These are phyloP conservation scores for Andrena camellia DNA, from an alignment of 2,888 invertebrate species.

Conservation along the genomic window DNA sequence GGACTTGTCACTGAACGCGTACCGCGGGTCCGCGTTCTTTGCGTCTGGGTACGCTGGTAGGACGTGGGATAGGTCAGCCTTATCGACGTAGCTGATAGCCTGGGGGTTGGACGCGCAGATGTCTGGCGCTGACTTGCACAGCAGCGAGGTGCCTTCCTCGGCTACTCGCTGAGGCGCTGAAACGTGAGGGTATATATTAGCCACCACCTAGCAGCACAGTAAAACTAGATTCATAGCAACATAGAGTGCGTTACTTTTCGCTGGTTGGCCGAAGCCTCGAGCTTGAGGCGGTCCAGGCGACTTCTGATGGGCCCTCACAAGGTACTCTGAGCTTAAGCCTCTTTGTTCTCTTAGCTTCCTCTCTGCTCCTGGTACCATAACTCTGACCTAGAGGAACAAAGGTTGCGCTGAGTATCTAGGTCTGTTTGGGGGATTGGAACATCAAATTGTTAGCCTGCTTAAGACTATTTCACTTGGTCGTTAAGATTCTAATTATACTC, in stretches of 20 bases:
- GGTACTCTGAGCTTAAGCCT: constrained; percentile 86
- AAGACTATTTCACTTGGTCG: too few species aligned
- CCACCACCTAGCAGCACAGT: background rate
- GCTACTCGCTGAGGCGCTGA: constrained; percentile 78
- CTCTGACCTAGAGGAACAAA: constrained; percentile 85
- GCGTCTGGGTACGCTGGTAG: constrained; percentile 81
- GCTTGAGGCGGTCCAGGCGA: constrained; percentile 81
- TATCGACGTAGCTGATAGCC: constrained; percentile 84
- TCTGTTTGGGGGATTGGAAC: too few species aligned
- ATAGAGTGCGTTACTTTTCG: constrained; percentile 73
- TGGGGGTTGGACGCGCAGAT: constrained; percentile 84
- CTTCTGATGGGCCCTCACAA: constrained; percentile 84
- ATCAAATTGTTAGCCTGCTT: too few species aligned
- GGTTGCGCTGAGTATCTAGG: constrained; percentile 12
- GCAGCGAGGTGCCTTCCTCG: constrained; percentile 82
- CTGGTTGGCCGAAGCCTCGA: constrained; percentile 79
- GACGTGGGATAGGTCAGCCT: constrained; percentile 82
- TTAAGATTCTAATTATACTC: too few species aligned
- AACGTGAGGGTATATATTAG: constrained; percentile 18
- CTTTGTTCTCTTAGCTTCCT: constrained; percentile 87
- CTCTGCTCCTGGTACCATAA: constrained; percentile 88
- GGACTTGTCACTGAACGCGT: constrained; percentile 78
- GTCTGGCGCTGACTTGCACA: constrained; percentile 83
- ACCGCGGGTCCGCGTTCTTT: constrained; percentile 79
- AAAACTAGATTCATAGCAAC: background rate